Evolutionary conservation across 2,797 vertebrate species (phyloP), one percentile per base, ranked within the genome.

Genomic region (Mormyrus hasselquistii): DNA sequence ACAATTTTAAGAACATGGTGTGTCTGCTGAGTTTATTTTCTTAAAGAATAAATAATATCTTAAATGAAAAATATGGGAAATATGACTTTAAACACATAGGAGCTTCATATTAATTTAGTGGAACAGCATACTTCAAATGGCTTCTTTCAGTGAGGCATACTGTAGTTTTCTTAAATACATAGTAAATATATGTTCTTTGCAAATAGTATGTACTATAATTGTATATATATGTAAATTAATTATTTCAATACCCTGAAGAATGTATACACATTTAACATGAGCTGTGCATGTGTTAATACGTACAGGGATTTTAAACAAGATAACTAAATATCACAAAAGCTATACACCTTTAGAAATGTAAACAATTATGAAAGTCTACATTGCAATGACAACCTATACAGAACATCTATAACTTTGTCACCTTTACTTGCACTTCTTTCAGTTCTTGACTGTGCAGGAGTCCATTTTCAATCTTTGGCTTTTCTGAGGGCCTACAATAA

Each of bases 401-500:
- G 14, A 76, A 29, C 49, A 76, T 79, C 94, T 92, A 95, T 90
- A 94, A 1, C 4, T 91, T 59, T 2, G 95, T 94, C 76, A 34
- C 89, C n/a, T 89, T 92, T 69, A n/a, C 65, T 57, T 22, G 41
- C 57, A 86, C 10, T 88, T 84, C 73, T 57, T 34, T 59, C 84
- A 47, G 89, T 88, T 10, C 50, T 9, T 38, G 89, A 83, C 88
- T 90, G 49, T 55, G 55, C 55, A 88, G 83, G 0, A 82, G 87
- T 89, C 34, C 90, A 0, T 69, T 93, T 89, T 92, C 91, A 53
- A 89, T 19, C 25, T 4, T 1, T 8, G 29, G 65, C 34, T 91
- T 91, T 87, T 93, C 88, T 0, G 47, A 41, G 83, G 88, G 88
- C 86, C 96, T 96, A 89, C 88, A 94, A 94, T 47, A 7, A 87